Evolutionary conservation across 2,113 vertebrate genomes (phyloP).

Genomic region (Cercocebus atys): DNA sequence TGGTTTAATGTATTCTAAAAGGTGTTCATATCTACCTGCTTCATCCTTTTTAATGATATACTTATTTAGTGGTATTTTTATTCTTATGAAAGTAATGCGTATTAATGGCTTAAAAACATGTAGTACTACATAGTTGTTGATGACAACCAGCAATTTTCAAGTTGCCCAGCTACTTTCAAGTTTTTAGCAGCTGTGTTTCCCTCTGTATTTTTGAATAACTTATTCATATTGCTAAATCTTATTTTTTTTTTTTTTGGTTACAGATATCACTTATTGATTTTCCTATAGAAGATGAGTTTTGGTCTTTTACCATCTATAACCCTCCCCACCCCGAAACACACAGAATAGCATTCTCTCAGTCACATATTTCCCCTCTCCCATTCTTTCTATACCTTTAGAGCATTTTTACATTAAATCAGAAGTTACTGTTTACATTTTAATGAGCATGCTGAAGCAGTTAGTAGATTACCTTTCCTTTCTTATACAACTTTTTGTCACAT

Average conservation of each 20-base stretch:
- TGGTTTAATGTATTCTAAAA: not conserved
- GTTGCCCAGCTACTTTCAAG: not conserved
- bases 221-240: not conserved
- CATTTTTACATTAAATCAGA: not conserved
- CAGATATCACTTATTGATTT: not conserved
- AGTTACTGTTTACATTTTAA: conserved; percentile 18
- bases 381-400: not conserved
- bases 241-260: not conserved
- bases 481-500: not conserved
- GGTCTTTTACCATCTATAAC: not conserved
- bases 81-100: not conserved
- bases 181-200: not conserved
- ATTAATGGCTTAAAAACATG: not conserved
- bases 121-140: not conserved
- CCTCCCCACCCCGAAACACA: not conserved
- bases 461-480: not conserved
- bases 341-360: not conserved
- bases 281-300: not conserved
- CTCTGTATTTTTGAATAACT: not conserved
- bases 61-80: not conserved
- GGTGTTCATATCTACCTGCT: not conserved
- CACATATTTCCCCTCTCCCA: not conserved
- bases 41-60: not conserved
- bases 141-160: not conserved
- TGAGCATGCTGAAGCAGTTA: not conserved